Conservation (phyloP, 2,113 vertebrate species). For the Boleophthalmus pectinirostris region DNA sequence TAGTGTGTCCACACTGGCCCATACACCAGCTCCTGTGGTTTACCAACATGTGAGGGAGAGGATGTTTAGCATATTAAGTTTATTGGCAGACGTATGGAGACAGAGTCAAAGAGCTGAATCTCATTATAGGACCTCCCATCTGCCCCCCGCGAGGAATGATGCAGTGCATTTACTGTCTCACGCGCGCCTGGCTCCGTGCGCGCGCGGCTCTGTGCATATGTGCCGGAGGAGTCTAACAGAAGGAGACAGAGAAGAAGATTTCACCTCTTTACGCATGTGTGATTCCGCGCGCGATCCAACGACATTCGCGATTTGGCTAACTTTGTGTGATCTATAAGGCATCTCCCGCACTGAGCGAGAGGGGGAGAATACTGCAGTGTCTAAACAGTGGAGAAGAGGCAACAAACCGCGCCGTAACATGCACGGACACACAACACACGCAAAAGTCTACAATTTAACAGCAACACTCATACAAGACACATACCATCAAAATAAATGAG, state of each 20-base stretch:
- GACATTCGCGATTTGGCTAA: slow-evolving; percentile 47
- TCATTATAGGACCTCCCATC: slow-evolving; percentile 80
- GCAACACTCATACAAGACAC: slow-evolving; percentile 26
- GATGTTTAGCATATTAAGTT: slow-evolving; percentile 79
- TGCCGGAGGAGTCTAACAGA: neutral
- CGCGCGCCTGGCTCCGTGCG: slow-evolving; percentile 38
- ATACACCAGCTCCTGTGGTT: neutral
- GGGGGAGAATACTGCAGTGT: slow-evolving; percentile 77
- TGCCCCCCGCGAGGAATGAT: slow-evolving; percentile 80
- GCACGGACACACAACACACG: slow-evolving; percentile 50
- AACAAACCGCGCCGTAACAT: slow-evolving; percentile 71
- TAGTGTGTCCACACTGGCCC: neutral
- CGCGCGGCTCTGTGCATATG: slow-evolving; percentile 17
- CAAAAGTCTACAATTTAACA: slow-evolving; percentile 38
- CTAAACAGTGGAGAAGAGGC: slow-evolving; percentile 59
- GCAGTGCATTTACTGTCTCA: slow-evolving; percentile 77
- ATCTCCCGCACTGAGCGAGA: slow-evolving; percentile 43
- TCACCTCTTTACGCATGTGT: slow-evolving; percentile 24
- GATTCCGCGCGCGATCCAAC: slow-evolving; percentile 20
- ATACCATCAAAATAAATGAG: neutral
- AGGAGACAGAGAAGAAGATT: neutral
- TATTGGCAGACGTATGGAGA: slow-evolving; percentile 73
- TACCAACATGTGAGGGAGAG: slow-evolving; percentile 23
- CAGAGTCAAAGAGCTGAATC: slow-evolving; percentile 69
- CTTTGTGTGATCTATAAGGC: slow-evolving; percentile 58